Conservation (phyloP, 2,797 vertebrate species). For the Oreochromis mossambicus region DNA sequence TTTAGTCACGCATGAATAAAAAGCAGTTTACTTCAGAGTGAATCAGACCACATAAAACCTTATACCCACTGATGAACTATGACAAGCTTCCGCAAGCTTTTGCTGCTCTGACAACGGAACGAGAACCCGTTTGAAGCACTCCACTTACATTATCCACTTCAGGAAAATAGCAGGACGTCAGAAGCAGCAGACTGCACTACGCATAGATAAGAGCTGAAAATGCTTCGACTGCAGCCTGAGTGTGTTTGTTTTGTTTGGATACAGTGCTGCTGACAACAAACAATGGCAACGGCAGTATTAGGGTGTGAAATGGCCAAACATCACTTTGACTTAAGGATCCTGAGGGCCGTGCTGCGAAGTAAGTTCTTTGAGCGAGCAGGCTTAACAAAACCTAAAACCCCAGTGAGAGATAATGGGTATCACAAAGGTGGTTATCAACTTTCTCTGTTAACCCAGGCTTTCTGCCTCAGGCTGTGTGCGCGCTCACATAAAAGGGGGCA, state of each 20-base stretch:
- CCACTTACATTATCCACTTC: not conserved
- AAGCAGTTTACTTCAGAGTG: not conserved
- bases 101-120: not conserved
- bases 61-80: not conserved
- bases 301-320: not conserved
- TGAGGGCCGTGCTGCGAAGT: not conserved
- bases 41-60: not conserved
- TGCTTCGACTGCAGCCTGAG: not conserved
- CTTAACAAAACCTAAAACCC: not conserved
- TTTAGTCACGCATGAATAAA: not conserved
- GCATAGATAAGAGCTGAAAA: not conserved
- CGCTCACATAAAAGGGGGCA: not conserved
- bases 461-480: not conserved
- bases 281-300: not conserved
- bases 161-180: not conserved
- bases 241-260: conserved; percentile 8
- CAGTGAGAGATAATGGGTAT: not conserved
- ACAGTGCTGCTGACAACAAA: not conserved
- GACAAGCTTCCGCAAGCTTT: not conserved
- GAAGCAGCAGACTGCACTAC: not conserved
- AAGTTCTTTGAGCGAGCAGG: not conserved
- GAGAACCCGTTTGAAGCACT: not conserved
- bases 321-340: not conserved
- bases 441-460: not conserved
- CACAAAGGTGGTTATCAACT: not conserved